Conservation (phyloP, 2,797 vertebrate genomes). For the Diplodus puntazzo region DNA sequence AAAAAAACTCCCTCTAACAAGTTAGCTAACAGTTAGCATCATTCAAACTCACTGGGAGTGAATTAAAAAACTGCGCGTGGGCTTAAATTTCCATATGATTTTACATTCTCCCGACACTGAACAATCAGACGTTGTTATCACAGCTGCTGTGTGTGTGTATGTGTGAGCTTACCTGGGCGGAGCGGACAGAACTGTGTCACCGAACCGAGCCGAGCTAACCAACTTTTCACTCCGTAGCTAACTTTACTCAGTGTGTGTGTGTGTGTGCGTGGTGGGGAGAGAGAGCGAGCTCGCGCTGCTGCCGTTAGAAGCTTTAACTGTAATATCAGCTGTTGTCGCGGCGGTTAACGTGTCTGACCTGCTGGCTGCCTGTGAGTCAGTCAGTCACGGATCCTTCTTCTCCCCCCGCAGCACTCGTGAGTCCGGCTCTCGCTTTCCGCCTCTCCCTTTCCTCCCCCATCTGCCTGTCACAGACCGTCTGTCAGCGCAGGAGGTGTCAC, state of each 20-base stretch:
- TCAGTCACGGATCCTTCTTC: constrained; percentile 16
- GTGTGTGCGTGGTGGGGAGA: too few species aligned
- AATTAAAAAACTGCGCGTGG: too few species aligned
- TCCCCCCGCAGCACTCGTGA: constrained; percentile 36
- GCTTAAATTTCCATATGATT: neutral
- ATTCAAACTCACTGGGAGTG: neutral
- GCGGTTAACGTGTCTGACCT: neutral
- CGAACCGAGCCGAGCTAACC: neutral
- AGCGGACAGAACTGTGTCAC: neutral
- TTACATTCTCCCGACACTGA: neutral
- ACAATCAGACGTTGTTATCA: constrained; percentile 33
- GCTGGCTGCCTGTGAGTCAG: constrained; percentile 1
- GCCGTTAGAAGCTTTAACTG: neutral
- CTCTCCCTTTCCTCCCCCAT: constrained; percentile 55
- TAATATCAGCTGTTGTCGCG: neutral
- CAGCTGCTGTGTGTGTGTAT: constrained; percentile 14
- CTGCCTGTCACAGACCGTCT: constrained; percentile 52
- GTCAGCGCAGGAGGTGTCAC: accelerated
- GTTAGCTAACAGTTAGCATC: too few species aligned
- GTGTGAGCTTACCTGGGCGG: constrained; percentile 60
- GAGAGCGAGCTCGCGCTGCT: neutral
- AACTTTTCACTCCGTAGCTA: neutral
- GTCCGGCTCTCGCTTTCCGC: constrained; percentile 70
- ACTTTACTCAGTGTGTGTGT: too few species aligned
- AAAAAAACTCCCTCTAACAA: neutral